Conservation (phyloP, 1,140 invertebrate genomes). For the Drosophila suzukii region DNA sequence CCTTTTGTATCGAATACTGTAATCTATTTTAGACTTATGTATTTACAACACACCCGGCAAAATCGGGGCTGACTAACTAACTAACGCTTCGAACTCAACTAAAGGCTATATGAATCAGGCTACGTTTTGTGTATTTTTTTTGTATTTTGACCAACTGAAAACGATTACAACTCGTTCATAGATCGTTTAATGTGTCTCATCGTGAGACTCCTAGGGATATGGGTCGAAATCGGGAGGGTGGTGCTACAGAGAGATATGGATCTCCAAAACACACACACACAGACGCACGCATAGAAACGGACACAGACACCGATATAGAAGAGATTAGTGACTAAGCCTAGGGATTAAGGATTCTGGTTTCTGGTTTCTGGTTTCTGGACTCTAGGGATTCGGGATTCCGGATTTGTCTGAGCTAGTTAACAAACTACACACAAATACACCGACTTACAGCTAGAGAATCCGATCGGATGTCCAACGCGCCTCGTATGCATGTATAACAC, state of each 20-base stretch:
- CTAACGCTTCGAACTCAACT: conserved; percentile 38
- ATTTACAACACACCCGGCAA: conserved; percentile 29
- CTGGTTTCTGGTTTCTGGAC: not conserved
- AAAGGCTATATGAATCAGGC: conserved; percentile 27
- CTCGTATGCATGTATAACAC: conserved; percentile 8
- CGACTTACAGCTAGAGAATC: conserved; percentile 48
- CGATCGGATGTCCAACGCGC: too few species aligned
- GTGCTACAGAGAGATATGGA: not conserved
- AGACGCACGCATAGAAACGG: not conserved
- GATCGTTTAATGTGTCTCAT: conserved; percentile 5
- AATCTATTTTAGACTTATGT: conserved; percentile 35
- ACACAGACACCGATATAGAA: not conserved
- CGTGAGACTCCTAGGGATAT: conserved; percentile 4
- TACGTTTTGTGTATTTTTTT: conserved; percentile 1
- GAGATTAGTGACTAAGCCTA: conserved; percentile 12
- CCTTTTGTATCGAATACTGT: conserved; percentile 10
- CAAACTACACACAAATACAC: conserved; percentile 39
- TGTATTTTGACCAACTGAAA: not conserved
- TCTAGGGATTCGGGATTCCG: not conserved
- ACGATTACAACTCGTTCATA: conserved; percentile 35
- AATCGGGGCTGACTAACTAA: conserved; percentile 32
- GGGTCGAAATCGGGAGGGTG: not conserved
- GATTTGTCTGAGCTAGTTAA: conserved; percentile 63
- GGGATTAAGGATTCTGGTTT: conserved; percentile 10
- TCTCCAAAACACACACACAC: conserved; percentile 8